Percentiles rank a stretch among this genome's conserved stretches.
Conservation (phyloP, 2,888 invertebrate genomes). For the Drosophila siamana region DNA sequence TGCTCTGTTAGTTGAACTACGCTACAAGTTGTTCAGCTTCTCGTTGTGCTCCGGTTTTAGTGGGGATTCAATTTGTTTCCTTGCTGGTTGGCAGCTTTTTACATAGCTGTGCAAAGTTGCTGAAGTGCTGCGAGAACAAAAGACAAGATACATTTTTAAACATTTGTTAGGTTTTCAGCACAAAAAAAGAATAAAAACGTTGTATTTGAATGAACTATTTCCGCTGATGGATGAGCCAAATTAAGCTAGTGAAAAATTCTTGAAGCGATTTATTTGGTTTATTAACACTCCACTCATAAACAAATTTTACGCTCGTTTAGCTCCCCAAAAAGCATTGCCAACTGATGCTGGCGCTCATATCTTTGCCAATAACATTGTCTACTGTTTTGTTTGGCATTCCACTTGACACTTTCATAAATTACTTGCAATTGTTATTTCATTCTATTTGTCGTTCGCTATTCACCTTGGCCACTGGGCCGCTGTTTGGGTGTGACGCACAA, state of each 20-base stretch:
- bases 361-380: slow-evolving; percentile 24
- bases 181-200: slow-evolving; percentile 38
- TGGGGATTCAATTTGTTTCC: slow-evolving; percentile 27
- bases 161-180: slow-evolving; percentile 33
- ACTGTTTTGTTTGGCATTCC: slow-evolving; percentile 22
- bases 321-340: slow-evolving; percentile 40
- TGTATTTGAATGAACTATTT: slow-evolving; percentile 38
- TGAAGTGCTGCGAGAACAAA: slow-evolving; percentile 30
- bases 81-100: slow-evolving; percentile 44
- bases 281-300: slow-evolving; percentile 68
- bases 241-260: slow-evolving; percentile 49
- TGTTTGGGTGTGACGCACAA: slow-evolving; percentile 28
- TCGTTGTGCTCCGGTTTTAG: slow-evolving; percentile 10
- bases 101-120: slow-evolving; percentile 55
- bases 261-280: slow-evolving; percentile 68
- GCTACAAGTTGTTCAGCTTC: slow-evolving; percentile 14
- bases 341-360: slow-evolving; percentile 22
- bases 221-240: slow-evolving; percentile 61
- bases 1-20: slow-evolving; percentile 15
- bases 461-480: slow-evolving; percentile 35
- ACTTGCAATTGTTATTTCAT: slow-evolving; percentile 49
- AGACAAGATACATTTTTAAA: slow-evolving; percentile 30
- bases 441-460: slow-evolving; percentile 44
- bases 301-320: slow-evolving; percentile 53
- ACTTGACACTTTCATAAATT: slow-evolving; percentile 69